Evolutionary conservation across 2,797 vertebrate genomes (phyloP), one percentile per base, ranked within the genome.

Genomic region (Melanogrammus aeglefinus): DNA sequence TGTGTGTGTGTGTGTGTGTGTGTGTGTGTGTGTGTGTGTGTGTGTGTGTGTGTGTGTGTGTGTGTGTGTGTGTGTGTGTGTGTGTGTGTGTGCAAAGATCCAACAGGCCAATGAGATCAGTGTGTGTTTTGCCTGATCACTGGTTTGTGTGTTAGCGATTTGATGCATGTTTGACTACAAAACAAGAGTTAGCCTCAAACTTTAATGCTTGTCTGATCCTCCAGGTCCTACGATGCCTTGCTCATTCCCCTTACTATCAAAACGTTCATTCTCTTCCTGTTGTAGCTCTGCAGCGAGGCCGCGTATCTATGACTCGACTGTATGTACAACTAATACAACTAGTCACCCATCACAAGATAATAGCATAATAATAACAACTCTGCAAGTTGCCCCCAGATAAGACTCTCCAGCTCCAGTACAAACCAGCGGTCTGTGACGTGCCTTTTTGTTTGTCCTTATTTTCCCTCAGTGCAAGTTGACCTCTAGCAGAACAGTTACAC

Each of bases 11-110:
- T 66, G 44, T 70, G 73, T 74, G 33, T 66, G 21, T 57, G 29
- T 57, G 12, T 66, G 63, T 66, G 21, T 51, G 35, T 35, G 35
- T 35, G 35, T 35, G 35, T 35, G 35, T 35, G 35, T 36, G 35
- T 36, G 35, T 36, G 35, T 36, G 35, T 36, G 35, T 36, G 35
- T 36, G 66, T 79, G 16, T n/a, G 44, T 78, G 51, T 69, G 57
- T 70, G 72, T 78, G 33, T 76, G 74, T 38, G 29, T 75, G 38
- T 74, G 36, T 74, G 51, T 69, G 31, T 66, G 44, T 70, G 73
- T 74, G 33, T 63, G 21, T 57, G 29, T 36, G 12, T 27, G 57
- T 24, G 18, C 14, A 41, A 31, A 31, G 31, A 31, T 31, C 31
- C 31, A 31, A 31, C 31, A 31, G 31, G 31, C 31, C 31, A 31